Conservation (phyloP, 2,797 vertebrate species). For the Meda fulgida region DNA sequence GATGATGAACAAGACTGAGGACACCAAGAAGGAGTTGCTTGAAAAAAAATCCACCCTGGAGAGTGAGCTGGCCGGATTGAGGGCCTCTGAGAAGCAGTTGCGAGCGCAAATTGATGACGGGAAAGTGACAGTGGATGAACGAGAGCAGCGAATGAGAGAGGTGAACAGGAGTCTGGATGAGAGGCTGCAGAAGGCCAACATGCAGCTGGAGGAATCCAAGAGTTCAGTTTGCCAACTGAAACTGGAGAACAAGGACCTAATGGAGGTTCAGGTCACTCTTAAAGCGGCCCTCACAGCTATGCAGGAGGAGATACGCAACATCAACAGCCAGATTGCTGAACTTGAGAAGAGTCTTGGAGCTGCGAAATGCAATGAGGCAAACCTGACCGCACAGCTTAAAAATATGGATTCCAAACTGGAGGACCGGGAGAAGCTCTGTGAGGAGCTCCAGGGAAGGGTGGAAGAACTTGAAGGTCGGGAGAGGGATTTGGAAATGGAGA, state of each 20-base stretch:
- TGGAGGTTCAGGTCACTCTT: conserved; percentile 79
- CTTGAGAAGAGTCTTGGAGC: conserved; percentile 79
- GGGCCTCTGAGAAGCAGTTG: conserved; percentile 83
- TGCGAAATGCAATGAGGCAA: conserved; percentile 76
- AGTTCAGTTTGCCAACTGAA: conserved; percentile 74
- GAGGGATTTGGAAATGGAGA: conserved; percentile 75
- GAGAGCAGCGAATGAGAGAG: conserved; percentile 76
- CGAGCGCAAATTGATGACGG: conserved; percentile 75
- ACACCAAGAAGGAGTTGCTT: conserved; percentile 73
- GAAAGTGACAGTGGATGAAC: conserved; percentile 78
- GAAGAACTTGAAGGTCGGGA: conserved; percentile 70
- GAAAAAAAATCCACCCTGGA: conserved; percentile 73
- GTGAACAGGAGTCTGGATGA: conserved; percentile 84
- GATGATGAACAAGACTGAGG: conserved; percentile 72
- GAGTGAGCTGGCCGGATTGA: conserved; percentile 73
- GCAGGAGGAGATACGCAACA: conserved; percentile 80
- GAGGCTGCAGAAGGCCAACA: conserved; percentile 77
- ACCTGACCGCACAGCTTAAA: conserved; percentile 76
- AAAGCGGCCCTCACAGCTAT: conserved; percentile 76
- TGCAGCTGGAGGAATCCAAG: conserved; percentile 77
- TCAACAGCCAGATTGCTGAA: conserved; percentile 77
- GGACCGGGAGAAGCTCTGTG: conserved; percentile 72
- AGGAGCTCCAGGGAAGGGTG: conserved; percentile 74
- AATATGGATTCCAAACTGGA: conserved; percentile 75
- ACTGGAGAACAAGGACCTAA: conserved; percentile 81